These are phyloP conservation scores for Oenanthe melanoleuca DNA, from an alignment of 2,113 vertebrate genomes.

Conservation along the genomic window DNA sequence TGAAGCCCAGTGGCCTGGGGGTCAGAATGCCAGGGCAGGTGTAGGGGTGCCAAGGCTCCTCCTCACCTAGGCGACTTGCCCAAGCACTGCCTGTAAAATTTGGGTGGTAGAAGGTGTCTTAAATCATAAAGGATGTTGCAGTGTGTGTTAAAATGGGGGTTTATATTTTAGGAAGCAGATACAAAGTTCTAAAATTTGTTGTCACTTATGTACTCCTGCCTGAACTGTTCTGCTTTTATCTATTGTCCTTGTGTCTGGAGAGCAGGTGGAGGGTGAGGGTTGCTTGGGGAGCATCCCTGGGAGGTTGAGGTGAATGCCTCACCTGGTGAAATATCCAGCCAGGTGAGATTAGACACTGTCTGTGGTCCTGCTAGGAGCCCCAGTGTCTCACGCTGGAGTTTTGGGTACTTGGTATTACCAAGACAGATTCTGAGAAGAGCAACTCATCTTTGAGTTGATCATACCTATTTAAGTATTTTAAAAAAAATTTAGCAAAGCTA, in stretches of 20 bases:
- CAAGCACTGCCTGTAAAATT: neutral
- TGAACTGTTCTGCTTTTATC: neutral
- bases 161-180: neutral
- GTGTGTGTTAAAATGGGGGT: accelerated
- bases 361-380: neutral
- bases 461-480: neutral
- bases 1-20: neutral
- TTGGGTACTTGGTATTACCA: neutral
- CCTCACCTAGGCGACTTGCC: neutral
- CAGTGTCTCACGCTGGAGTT: neutral
- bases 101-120: neutral
- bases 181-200: neutral
- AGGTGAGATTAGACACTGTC: neutral
- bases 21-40: too few relatives aligned
- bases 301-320: neutral
- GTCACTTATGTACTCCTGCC: neutral
- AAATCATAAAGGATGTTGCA: neutral
- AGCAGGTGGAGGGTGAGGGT: accelerated
- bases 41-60: neutral
- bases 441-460: neutral
- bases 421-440: neutral
- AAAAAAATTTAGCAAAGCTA: neutral
- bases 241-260: neutral
- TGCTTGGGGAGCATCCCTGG: neutral
- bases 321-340: neutral